A percentile compares a stretch with the other conserved stretches of the same genome.
phyloP scores from a whole-genome alignment of 2,888 invertebrate genomes.

The Leptura quadrifasciata region DNA sequence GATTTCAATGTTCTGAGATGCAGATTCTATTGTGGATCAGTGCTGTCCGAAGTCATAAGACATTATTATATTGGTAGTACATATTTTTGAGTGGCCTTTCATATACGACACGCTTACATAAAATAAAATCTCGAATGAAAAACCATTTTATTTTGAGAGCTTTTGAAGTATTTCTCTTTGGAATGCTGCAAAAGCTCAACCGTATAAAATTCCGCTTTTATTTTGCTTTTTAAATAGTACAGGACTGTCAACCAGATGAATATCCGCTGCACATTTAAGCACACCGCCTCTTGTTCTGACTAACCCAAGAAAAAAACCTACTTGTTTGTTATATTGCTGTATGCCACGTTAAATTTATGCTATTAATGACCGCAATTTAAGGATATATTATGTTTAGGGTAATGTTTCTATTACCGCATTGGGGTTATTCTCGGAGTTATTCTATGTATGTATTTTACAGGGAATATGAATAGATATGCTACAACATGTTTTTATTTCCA shows the following conservation, averaged over 20 bases:
- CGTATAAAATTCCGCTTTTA: constrained; percentile 59
- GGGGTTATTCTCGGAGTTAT: no score
- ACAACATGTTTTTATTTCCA: no score
- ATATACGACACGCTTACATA: constrained; percentile 47
- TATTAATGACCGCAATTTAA: not conserved
- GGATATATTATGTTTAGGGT: not conserved
- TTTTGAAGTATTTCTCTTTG: constrained; percentile 62
- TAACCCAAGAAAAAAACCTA: not conserved
- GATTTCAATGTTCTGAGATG: not conserved
- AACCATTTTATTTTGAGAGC: constrained; percentile 59
- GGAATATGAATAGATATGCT: no score
- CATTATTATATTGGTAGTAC: constrained; percentile 32
- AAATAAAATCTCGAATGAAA: constrained; percentile 60
- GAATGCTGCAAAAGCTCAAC: constrained; percentile 61
- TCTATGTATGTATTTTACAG: no score
- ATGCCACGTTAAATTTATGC: not conserved
- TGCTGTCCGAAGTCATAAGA: not conserved
- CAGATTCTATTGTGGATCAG: not conserved
- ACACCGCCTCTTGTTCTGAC: not conserved
- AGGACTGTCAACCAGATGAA: constrained; percentile 45
- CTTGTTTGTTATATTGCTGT: not conserved
- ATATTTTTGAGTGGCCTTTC: constrained; percentile 2
- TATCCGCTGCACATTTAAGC: constrained; percentile 19
- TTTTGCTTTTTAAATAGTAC: constrained; percentile 51
- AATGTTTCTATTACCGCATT: no score